These are phyloP conservation scores for Hippocampus mohnikei DNA, from an alignment of 2,113 vertebrate genomes.

Conservation along the genomic window DNA sequence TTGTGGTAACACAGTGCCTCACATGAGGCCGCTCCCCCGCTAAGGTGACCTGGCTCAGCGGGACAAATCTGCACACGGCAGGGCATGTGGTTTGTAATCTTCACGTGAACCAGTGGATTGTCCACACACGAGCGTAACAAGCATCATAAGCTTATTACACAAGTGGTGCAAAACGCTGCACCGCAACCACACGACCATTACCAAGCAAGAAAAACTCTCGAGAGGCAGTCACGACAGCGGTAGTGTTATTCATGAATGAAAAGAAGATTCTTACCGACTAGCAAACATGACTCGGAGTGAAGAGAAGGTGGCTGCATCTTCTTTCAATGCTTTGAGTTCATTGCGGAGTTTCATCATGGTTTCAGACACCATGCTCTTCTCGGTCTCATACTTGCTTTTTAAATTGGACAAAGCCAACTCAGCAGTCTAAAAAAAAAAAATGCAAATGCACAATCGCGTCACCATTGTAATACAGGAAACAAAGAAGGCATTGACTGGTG, in stretches of 20 bases:
- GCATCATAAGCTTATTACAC: constrained; percentile 62
- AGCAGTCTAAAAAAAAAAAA: constrained; percentile 68
- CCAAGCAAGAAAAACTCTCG: constrained; percentile 20
- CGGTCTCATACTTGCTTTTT: constrained; percentile 81
- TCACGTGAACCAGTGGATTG: constrained; percentile 56
- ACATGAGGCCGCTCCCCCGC: constrained; percentile 14
- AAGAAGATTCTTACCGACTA: constrained; percentile 70
- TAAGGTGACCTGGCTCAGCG: constrained; percentile 35
- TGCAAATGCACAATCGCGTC: neutral
- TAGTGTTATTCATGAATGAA: neutral
- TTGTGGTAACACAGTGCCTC: neutral
- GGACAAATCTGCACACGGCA: constrained; percentile 52
- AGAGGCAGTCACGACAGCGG: neutral
- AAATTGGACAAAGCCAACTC: constrained; percentile 80
- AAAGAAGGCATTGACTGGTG: neutral
- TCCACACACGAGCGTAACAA: constrained; percentile 39
- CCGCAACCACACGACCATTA: constrained; percentile 27
- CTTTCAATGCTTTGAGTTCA: constrained; percentile 81
- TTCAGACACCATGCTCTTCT: constrained; percentile 80
- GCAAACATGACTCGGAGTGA: constrained; percentile 82
- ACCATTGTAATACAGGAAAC: neutral
- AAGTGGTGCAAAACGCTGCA: constrained; percentile 33
- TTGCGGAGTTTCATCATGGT: constrained; percentile 81
- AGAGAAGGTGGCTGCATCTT: constrained; percentile 83
- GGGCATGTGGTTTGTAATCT: constrained; percentile 64